phyloP scores from a whole-genome alignment of 2,797 vertebrate species.

The Betta splendens region DNA sequence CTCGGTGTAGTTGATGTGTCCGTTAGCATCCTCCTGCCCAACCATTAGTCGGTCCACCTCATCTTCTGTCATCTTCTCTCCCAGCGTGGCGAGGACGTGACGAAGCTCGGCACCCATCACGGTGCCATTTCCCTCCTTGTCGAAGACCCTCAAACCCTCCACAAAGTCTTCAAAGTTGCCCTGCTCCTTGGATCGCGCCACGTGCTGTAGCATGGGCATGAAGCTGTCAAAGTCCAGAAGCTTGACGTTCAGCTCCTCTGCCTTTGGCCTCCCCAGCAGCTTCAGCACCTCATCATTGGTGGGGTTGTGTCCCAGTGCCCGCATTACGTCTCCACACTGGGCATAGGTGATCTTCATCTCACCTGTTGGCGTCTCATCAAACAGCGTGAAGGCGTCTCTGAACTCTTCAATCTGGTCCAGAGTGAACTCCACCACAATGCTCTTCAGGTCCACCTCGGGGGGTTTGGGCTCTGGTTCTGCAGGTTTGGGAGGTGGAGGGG shows the following conservation, averaged over 20 bases:
- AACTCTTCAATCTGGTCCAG: conserved; percentile 86
- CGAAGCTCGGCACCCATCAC: conserved; percentile 97
- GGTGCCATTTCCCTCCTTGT: conserved; percentile 96
- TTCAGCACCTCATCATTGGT: conserved; percentile 92
- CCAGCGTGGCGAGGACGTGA: conserved; percentile 93
- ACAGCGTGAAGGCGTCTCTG: conserved; percentile 92
- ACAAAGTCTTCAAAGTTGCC: conserved; percentile 95
- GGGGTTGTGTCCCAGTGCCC: conserved; percentile 94
- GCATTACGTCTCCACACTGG: conserved; percentile 92
- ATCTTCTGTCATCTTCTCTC: conserved; percentile 91
- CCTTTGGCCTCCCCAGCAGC: conserved; percentile 90
- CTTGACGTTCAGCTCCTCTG: conserved; percentile 89
- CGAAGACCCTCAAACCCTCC: conserved; percentile 94
- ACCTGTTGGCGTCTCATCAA: conserved; percentile 87
- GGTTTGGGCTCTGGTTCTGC: conserved; percentile 74
- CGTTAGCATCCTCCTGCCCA: conserved; percentile 93
- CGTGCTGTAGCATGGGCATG: conserved; percentile 94
- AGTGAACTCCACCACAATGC: conserved; percentile 82
- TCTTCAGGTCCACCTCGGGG: conserved; percentile 86
- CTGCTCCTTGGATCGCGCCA: conserved; percentile 92
- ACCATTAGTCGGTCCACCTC: conserved; percentile 93
- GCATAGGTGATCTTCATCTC: conserved; percentile 92
- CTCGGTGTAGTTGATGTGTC: conserved; percentile 95
- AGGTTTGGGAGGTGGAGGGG: conserved; percentile 68
- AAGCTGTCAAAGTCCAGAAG: conserved; percentile 94